A percentile compares a stretch with the other conserved stretches of the same genome.
phyloP scores from a whole-genome alignment of 1,140 invertebrate species.

The Drosophila dunni region DNA sequence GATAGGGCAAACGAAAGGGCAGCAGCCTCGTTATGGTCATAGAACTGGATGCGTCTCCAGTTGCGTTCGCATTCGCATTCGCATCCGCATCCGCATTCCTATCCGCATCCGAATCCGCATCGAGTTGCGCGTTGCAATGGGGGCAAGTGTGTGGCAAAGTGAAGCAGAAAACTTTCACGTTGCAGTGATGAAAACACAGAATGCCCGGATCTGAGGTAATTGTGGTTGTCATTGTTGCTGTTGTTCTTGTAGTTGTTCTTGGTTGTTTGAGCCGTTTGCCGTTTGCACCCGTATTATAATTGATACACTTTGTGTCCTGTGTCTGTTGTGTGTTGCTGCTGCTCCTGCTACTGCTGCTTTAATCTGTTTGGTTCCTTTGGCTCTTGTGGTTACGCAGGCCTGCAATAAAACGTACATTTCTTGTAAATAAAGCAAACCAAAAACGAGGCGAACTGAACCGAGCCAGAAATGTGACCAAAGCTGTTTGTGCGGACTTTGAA shows the following conservation, averaged over 20 bases:
- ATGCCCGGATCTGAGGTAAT: conserved; percentile 89
- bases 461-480: conserved; percentile 57
- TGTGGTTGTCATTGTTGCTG: conserved; percentile 57
- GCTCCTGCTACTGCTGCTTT: conserved; percentile 8
- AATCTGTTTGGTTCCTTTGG: conserved; percentile 28
- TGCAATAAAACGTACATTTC: conserved; percentile 63
- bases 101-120: conserved; percentile 47
- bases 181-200: conserved; percentile 93
- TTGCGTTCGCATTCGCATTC: conserved; percentile 11
- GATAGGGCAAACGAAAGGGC: conserved; percentile 92
- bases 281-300: conserved; percentile 78
- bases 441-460: conserved; percentile 5
- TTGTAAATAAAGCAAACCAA: conserved; percentile 64
- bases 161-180: conserved; percentile 91
- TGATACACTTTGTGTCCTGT: conserved; percentile 75
- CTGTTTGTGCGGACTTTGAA: conserved; percentile 49
- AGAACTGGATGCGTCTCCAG: conserved; percentile 8
- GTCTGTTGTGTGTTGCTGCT: conserved; percentile 16
- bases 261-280: conserved; percentile 26
- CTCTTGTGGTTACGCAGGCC: conserved; percentile 56
- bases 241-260: conserved; percentile 45
- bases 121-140: conserved; percentile 88
- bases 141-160: conserved; percentile 89
- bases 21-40: conserved; percentile 84
- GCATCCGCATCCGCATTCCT: background rate